Base-by-base conservation (phyloP, 30 jellyfish, hydroid and myxozoan genomes). In the Mastigias papua region DNA sequence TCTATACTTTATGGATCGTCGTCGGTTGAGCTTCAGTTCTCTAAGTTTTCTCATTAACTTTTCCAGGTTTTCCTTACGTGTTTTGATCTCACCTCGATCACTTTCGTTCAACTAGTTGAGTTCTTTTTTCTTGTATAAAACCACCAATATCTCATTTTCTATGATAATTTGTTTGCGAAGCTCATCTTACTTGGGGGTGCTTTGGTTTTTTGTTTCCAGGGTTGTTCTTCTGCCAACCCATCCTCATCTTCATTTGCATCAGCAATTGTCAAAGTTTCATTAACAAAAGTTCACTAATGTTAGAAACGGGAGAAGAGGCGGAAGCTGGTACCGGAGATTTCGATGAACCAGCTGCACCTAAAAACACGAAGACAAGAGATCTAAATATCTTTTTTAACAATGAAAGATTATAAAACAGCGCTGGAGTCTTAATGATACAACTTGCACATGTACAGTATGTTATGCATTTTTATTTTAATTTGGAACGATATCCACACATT, bases 41-140 rank as follows among this genome's bases (percentile, higher is more conserved):
- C 81, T 69, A 69, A 69, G 81, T 4, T 69, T 69, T 34, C 60
- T 69, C 60, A 9, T 69, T 34, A 69, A 69, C 51, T 69, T 69
- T 69, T 69, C 81, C 81, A 7, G 60, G 81, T 34, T 69, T 69
- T 69, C 81, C 81, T 69, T 69, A 69, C 81, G 60, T 69, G 81
- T 69, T 69, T 69, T 69, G 81, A 69, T 69, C 81, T 69, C 81
- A 69, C 81, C 81, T 69, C 81, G 81, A 69, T 69, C 81, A 69
- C 60, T 69, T 69, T 69, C 81, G 81, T 68, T 69, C 81, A 69
- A 69, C 81, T 69, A 5, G 81, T 69, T 69, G 81, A 25, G 81
- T 69, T 69, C 81, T 69, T 69, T 69, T 69, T 31, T 62, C 8
- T 62, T 62, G 74, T 62, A 62, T 62, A 62, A 62, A 62, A 62